phyloP scores from a whole-genome alignment of 2,113 vertebrate genomes.

The Scomber colias region DNA sequence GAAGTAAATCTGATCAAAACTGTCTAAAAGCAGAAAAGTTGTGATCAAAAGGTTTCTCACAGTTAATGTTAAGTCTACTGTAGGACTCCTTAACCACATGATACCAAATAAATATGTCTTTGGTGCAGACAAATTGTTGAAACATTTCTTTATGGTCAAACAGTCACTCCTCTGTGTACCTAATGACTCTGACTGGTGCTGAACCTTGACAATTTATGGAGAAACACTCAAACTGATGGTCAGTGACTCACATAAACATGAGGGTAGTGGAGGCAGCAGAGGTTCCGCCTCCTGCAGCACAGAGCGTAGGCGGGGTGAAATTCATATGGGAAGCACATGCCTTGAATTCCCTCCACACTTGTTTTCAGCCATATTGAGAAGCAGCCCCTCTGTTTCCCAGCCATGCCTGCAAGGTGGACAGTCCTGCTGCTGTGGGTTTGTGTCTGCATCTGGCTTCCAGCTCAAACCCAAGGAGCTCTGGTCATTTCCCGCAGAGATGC shows the following conservation, averaged over 20 bases:
- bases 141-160: not conserved
- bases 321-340: constrained; percentile 41
- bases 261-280: not conserved
- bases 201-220: not conserved
- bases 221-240: not conserved
- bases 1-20: not conserved
- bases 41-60: not conserved
- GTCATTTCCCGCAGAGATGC: constrained; percentile 48
- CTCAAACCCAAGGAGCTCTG: constrained; percentile 41
- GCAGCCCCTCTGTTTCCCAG: not conserved
- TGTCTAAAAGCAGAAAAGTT: not conserved
- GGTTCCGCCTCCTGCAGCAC: constrained; percentile 1
- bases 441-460: constrained; percentile 41
- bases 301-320: constrained; percentile 38
- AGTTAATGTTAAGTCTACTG: not conserved
- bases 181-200: not conserved
- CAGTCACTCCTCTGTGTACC: too few species aligned
- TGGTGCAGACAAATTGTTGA: not conserved
- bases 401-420: constrained; percentile 56
- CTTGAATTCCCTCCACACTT: constrained; percentile 39
- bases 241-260: not conserved
- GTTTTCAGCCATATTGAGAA: constrained; percentile 9
- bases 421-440: constrained; percentile 60
- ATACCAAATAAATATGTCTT: constrained; percentile 7
- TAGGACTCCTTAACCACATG: not conserved